Evolutionary conservation across 2,113 vertebrate genomes (phyloP).

Genomic region (Aramus guarauna): DNA sequence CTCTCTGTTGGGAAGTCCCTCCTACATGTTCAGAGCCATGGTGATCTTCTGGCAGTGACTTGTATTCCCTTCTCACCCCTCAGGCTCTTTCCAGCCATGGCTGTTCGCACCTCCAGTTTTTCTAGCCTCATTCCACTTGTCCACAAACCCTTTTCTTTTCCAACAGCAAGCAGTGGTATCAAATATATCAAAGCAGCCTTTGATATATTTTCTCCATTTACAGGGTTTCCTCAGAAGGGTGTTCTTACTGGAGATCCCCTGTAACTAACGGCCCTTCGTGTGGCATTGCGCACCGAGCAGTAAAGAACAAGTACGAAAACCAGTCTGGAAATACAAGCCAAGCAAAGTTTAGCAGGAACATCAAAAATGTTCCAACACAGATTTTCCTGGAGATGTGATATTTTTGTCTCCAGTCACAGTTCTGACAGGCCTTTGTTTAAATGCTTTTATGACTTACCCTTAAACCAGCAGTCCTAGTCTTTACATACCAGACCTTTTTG

Average conservation of each 20-base stretch:
- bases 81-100: not conserved
- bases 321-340: not conserved
- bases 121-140: not conserved
- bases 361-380: not conserved
- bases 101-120: not conserved
- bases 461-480: not conserved
- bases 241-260: not conserved
- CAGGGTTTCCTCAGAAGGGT: rapidly evolving
- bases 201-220: not conserved
- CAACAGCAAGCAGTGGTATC: not conserved
- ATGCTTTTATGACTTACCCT: not conserved
- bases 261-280: not conserved
- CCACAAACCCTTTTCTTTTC: not conserved
- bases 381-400: not conserved
- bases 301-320: not conserved
- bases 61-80: not conserved
- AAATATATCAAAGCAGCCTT: not conserved
- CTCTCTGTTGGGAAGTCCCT: not conserved
- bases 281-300: not conserved
- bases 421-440: not conserved
- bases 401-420: not conserved
- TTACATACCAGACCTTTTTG: not conserved
- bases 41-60: no score
- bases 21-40: not conserved
- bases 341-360: not conserved